Evolutionary conservation across 2,888 invertebrate genomes (phyloP).

Genomic region (Drosophila multiciliata): DNA sequence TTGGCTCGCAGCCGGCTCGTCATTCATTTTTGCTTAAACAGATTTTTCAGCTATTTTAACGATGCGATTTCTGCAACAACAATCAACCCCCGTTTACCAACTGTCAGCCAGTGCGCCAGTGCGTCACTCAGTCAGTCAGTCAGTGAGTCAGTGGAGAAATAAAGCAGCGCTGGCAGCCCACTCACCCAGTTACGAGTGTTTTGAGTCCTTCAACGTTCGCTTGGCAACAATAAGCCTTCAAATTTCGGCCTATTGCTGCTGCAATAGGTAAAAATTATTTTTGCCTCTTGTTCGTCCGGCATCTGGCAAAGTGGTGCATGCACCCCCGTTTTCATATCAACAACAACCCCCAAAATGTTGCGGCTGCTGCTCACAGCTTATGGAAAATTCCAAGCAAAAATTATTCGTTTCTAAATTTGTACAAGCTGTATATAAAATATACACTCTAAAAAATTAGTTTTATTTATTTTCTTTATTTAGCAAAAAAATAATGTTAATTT

Average conservation of each 20-base stretch:
- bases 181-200: constrained; percentile 76
- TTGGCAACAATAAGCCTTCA: constrained; percentile 73
- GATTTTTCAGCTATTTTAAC: constrained; percentile 76
- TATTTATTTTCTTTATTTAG: too few relatives aligned
- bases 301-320: constrained; percentile 70
- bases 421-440: not conserved
- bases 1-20: constrained; percentile 51
- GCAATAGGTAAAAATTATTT: constrained; percentile 63
- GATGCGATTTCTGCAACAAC: constrained; percentile 72
- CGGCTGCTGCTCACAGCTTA: constrained; percentile 36
- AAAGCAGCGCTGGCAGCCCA: constrained; percentile 64
- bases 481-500: not conserved
- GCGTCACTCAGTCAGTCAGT: constrained; percentile 64
- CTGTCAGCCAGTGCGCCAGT: constrained; percentile 27
- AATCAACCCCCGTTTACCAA: constrained; percentile 52
- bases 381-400: constrained; percentile 56
- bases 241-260: constrained; percentile 53
- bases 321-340: constrained; percentile 61
- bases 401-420: constrained; percentile 21
- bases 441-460: not conserved
- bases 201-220: constrained; percentile 37
- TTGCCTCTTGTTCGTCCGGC: constrained; percentile 34
- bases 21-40: constrained; percentile 66
- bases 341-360: constrained; percentile 61
- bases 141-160: constrained; percentile 79